phyloP scores from a whole-genome alignment of 37 sponge, comb jelly and placozoan species.

The Dysidea cf. avara region DNA sequence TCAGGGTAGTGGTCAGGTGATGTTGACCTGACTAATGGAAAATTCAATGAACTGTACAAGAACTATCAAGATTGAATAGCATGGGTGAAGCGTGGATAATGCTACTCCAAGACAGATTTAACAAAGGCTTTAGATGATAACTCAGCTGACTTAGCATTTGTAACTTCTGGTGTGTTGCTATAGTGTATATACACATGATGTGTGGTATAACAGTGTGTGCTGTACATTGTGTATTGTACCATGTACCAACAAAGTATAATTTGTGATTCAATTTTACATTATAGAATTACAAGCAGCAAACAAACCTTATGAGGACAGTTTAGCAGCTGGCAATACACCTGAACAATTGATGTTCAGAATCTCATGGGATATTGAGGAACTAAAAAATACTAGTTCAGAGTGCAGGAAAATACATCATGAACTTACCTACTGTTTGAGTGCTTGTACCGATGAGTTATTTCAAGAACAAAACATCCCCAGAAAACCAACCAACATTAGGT shows the following conservation, averaged over 20 bases:
- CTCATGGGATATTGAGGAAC: constrained; percentile 26
- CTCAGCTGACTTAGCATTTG: constrained; percentile 4
- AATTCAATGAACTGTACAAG: neutral
- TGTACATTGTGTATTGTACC: neutral
- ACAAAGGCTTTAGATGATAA: neutral
- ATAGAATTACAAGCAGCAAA: constrained; percentile 4
- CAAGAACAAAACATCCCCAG: constrained; percentile 1
- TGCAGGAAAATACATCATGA: constrained; percentile 9
- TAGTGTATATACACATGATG: neutral
- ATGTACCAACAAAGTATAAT: no score
- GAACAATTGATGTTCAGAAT: constrained; percentile 26
- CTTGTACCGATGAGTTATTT: neutral
- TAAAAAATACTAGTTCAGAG: neutral
- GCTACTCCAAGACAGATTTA: neutral
- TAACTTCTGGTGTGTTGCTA: constrained; percentile 5
- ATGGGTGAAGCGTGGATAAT: neutral
- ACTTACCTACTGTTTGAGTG: neutral
- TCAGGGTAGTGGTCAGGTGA: no score
- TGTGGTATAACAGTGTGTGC: no score
- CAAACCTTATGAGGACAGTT: constrained; percentile 11
- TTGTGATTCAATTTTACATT: no score
- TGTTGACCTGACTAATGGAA: constrained; percentile 26
- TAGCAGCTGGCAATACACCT: neutral
- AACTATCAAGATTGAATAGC: neutral
- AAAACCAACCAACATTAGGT: constrained; percentile 7